These are phyloP conservation scores for Argentina silus DNA, from an alignment of 2,797 vertebrate species.

Conservation along the genomic window DNA sequence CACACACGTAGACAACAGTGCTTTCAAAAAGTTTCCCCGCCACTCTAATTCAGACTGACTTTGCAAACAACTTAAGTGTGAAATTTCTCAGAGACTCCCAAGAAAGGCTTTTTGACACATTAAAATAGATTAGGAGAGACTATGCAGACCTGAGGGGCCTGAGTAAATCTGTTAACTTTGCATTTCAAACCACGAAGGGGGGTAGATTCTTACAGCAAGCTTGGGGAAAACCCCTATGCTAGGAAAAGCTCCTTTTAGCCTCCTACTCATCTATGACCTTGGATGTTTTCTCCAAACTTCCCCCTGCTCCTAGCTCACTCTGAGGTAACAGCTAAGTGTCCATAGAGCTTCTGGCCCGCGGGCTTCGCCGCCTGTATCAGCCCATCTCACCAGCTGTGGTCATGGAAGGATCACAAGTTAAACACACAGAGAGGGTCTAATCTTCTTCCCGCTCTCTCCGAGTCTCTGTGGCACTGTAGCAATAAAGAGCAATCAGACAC, in stretches of 20 bases:
- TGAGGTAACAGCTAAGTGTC: background rate
- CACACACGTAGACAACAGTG: background rate
- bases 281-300: conserved; percentile 61
- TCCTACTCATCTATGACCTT: conserved; percentile 35
- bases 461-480: conserved; percentile 28
- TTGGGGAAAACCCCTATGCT: conserved; percentile 69
- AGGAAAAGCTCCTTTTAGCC: conserved; percentile 53
- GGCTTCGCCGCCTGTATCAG: conserved; percentile 38
- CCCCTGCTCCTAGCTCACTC: conserved; percentile 32
- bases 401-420: conserved; percentile 48
- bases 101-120: conserved; percentile 81
- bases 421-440: conserved; percentile 23
- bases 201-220: conserved; percentile 47
- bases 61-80: conserved; percentile 79
- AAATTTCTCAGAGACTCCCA: conserved; percentile 79
- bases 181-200: conserved; percentile 72
- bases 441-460: conserved; percentile 24
- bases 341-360: conserved; percentile 11
- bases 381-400: conserved; percentile 53
- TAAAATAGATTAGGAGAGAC: conserved; percentile 82
- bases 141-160: conserved; percentile 72
- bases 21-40: conserved; percentile 58
- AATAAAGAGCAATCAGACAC: conserved; percentile 26
- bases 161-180: conserved; percentile 80
- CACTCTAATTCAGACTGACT: conserved; percentile 72